A percentile compares a stretch with the other conserved stretches of the same genome.
Evolutionary conservation across 2,113 vertebrate species (phyloP).

Genomic region (Oplegnathus fasciatus): DNA sequence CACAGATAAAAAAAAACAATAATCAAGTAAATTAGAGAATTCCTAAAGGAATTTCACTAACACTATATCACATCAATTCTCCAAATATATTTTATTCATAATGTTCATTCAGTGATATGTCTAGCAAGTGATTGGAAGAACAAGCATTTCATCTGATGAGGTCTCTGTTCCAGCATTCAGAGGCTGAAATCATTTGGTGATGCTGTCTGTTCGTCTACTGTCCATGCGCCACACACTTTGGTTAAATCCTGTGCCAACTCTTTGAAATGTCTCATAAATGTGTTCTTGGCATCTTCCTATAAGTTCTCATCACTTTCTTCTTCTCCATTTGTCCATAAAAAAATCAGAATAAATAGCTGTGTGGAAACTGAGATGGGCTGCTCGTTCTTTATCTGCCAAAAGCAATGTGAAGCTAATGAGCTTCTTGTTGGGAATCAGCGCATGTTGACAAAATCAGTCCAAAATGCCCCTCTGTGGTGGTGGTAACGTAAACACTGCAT

Average conservation of each 20-base stretch:
- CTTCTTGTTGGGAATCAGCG: not conserved
- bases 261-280: slow-evolving; percentile 30
- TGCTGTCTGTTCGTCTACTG: not conserved
- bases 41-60: not conserved
- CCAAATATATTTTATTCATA: not conserved
- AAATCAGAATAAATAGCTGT: slow-evolving; percentile 16
- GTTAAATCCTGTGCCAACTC: not conserved
- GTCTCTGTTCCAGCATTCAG: slow-evolving; percentile 16
- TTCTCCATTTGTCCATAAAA: slow-evolving; percentile 15
- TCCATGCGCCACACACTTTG: slow-evolving; percentile 6
- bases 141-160: not conserved
- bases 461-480: not conserved
- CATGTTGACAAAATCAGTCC: not conserved
- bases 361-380: not conserved
- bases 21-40: not conserved
- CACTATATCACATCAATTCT: not conserved
- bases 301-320: slow-evolving; percentile 13
- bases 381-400: not conserved
- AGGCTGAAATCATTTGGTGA: slow-evolving; percentile 14
- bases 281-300: slow-evolving; percentile 28
- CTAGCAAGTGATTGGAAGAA: not conserved
- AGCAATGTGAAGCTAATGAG: not conserved
- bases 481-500: slow-evolving; percentile 8
- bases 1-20: not conserved
- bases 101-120: slow-evolving; percentile 1